phyloP scores from a whole-genome alignment of 2,888 invertebrate genomes.

The Trisateles emortualis region DNA sequence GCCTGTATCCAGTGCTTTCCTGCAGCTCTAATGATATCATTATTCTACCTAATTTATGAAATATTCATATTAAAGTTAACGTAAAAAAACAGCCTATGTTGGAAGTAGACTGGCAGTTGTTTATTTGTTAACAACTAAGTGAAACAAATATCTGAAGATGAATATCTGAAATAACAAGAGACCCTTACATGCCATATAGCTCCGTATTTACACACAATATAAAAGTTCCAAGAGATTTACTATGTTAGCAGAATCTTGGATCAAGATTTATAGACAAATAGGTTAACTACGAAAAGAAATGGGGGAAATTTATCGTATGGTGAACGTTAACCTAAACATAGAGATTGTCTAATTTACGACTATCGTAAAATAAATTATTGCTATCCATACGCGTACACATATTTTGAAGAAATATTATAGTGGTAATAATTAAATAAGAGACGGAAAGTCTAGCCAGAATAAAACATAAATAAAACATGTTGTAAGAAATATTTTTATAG shows the following conservation, averaged over 20 bases:
- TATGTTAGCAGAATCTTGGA: conserved; percentile 22
- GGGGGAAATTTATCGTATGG: conserved; percentile 29
- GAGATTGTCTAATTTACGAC: conserved; percentile 34
- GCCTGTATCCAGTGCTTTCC: no score
- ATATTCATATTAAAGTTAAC: no score
- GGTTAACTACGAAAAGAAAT: conserved; percentile 26
- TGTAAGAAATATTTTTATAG: no score
- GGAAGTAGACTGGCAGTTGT: neutral
- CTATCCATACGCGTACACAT: conserved; percentile 37
- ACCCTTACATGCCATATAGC: conserved; percentile 9
- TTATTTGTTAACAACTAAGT: neutral
- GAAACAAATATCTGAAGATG: conserved; percentile 2
- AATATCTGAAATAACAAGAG: conserved; percentile 7
- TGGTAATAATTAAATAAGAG: conserved; percentile 35
- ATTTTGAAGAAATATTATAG: conserved; percentile 22
- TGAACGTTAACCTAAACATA: conserved; percentile 31
- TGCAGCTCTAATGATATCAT: no score
- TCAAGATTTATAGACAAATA: conserved; percentile 38
- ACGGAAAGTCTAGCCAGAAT: conserved; percentile 25
- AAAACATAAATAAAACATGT: no score
- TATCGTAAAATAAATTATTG: conserved; percentile 42
- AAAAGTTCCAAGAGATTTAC: conserved; percentile 23
- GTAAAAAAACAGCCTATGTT: no score
- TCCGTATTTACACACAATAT: conserved; percentile 24
- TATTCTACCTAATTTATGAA: no score